A percentile compares a stretch with the other conserved stretches of the same genome.
phyloP scores from a whole-genome alignment of 2,113 vertebrate genomes.

The Bothrops jararaca region DNA sequence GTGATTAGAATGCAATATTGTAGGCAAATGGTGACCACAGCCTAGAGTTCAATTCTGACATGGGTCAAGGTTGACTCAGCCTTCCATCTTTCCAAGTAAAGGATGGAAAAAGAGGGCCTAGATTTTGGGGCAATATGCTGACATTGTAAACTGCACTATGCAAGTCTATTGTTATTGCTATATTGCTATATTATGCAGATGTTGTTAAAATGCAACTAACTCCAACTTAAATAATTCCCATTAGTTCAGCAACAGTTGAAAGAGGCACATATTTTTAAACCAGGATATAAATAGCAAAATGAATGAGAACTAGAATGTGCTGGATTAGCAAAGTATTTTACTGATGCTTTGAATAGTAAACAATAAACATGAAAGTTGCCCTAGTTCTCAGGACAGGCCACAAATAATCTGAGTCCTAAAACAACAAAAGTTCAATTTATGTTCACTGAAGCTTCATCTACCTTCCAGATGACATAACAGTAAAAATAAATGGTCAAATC shows the following conservation, averaged over 20 bases:
- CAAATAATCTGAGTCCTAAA: background rate
- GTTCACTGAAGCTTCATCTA: background rate
- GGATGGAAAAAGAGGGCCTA: background rate
- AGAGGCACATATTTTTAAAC: background rate
- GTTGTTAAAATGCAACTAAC: background rate
- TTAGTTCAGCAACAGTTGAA: background rate
- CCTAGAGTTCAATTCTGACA: background rate
- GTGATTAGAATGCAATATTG: background rate
- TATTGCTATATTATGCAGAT: background rate
- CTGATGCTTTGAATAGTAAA: background rate
- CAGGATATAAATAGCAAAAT: background rate
- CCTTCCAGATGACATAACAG: background rate
- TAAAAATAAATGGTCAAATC: background rate
- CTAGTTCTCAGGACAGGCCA: background rate
- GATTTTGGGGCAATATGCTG: background rate
- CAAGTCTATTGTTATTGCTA: background rate
- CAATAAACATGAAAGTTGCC: background rate
- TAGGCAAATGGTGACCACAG: background rate
- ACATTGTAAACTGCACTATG: background rate
- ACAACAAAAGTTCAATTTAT: background rate
- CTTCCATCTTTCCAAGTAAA: background rate
- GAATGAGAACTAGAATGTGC: background rate
- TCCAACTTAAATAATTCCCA: background rate
- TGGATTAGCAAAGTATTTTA: background rate
- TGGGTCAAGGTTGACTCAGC: background rate